Conservation (phyloP, 2,113 vertebrate genomes). For the Ptilonorhynchus violaceus region DNA sequence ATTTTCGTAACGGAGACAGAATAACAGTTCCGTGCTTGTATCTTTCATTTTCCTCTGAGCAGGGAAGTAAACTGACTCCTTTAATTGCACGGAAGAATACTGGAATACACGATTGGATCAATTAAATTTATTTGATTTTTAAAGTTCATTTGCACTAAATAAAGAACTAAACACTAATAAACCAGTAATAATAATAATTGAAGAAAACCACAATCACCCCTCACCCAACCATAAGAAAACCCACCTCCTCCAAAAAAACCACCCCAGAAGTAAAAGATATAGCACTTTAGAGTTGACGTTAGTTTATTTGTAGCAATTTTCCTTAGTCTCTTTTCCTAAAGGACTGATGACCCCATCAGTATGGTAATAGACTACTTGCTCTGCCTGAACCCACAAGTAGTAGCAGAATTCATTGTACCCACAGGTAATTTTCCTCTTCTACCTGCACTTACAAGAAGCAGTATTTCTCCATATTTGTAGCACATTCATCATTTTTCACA, state of each 20-base stretch:
- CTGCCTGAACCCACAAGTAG: background rate
- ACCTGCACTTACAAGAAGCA: background rate
- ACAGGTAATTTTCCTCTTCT: slow-evolving; percentile 39
- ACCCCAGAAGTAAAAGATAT: background rate
- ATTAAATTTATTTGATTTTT: background rate
- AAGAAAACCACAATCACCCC: fast-evolving
- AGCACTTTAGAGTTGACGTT: background rate
- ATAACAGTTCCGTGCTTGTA: background rate
- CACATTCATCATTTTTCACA: slow-evolving; percentile 33
- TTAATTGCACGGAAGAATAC: background rate
- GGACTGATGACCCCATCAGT: background rate
- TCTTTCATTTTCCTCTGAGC: background rate
- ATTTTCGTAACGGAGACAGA: background rate
- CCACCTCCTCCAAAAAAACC: background rate
- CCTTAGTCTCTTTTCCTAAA: background rate
- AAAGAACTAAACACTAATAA: background rate
- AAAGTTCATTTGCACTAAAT: background rate
- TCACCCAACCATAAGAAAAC: background rate
- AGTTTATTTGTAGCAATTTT: background rate
- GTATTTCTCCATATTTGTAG: slow-evolving; percentile 9
- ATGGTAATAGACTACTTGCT: background rate
- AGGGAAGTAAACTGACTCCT: background rate
- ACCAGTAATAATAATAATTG: background rate
- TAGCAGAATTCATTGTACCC: slow-evolving; percentile 9
- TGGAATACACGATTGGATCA: background rate